Evolutionary conservation across 2,797 vertebrate species (phyloP), one percentile per base, ranked within the genome.

Genomic region (Coccyzus lansbergi): DNA sequence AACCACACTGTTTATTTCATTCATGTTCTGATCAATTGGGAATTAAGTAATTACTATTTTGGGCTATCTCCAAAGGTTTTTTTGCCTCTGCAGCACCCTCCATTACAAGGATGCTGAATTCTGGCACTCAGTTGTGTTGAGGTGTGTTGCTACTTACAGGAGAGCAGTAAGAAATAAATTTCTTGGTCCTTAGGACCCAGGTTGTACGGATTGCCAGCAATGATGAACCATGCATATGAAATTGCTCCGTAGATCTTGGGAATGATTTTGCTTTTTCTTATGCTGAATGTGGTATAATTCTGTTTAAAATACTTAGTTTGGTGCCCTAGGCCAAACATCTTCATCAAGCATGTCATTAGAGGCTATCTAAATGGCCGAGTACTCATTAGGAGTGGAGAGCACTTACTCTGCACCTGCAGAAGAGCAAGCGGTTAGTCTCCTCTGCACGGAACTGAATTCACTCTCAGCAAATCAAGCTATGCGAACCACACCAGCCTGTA

Each of bases 41-140:
- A 95, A 94, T 90, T 96, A 96, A 96, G 48, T 96, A 96, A 95
- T 96, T 96, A 94, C 71, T 94, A 58, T 92, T 79, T 93, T 96
- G 94, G 86, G 74, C 79, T 94, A 64, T 65, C 83, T 88, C 60
- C 90, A 67, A 51, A 91, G 70, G 36, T 49, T 86, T n/a, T n/a
- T 85, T 49, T 62, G 86, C 76, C 83, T 90, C 72, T 85, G 81
- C 87, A 93, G 71, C 79, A 67, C 72, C 83, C 77, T 92, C 68
- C 79, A 75, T 88, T 93, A 85, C 70, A 59, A 76, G 63, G 91
- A 93, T 62, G 79, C 44, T 86, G 65, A 70, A 53, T 78, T 40
- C 86, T 95, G 86, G 89, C 93, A 80, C 75, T 77, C 44, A 1
- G 13, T 40, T 4, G 9, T 34, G 58, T 79, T 75, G 92, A 90